Base-by-base conservation (phyloP, 2,113 vertebrate species). In the Peucedramus taeniatus region DNA sequence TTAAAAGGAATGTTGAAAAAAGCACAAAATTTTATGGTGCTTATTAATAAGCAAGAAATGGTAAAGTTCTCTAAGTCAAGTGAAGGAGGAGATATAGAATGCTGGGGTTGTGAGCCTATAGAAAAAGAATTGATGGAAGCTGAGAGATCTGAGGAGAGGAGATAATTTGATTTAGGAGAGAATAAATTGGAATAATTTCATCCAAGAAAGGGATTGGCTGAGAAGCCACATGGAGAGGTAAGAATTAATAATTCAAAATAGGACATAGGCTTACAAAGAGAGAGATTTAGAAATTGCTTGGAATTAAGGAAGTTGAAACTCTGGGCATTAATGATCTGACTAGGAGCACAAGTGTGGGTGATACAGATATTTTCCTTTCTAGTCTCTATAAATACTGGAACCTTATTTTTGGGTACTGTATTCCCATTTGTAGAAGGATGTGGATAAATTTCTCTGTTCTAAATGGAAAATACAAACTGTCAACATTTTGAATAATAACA, bases 141-240 rank as follows among this genome's bases (percentile, higher is more conserved):
- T 57, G 57, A 76, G 69, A 84, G 80, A 49, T 84, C 17, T 91
- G 87, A 89, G 33, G 28, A 92, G 54, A 74, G 68, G 39, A 92
- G 80, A 68, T 92, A 71, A 89, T 92, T 81, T 74, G 49, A n/a
- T 93, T 83, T 94, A 82, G 65, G n/a, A 76, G 74, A 94, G 44
- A 84, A 79, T 82, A 85, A 94, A 91, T 91, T 53, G 69, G 69
- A 93, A 76, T 75, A 28, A 84, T 63, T 84, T 95, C 9, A 69
- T 87, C 64, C 15, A 57, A 37, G 49, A 64, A 91, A 68, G 49
- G 26, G 27, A 57, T 79, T 79, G 70, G n/a, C 54, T 92, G 61
- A 82, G 69, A 84, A 94, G 39, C 37, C 69, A 87, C 61, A 13
- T 20, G 61, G 72, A 87, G 63, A 78, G 18, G 87, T 82, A 93